Base-by-base conservation (phyloP, 2,797 vertebrate species). In the Thalassophryne amazonica region DNA sequence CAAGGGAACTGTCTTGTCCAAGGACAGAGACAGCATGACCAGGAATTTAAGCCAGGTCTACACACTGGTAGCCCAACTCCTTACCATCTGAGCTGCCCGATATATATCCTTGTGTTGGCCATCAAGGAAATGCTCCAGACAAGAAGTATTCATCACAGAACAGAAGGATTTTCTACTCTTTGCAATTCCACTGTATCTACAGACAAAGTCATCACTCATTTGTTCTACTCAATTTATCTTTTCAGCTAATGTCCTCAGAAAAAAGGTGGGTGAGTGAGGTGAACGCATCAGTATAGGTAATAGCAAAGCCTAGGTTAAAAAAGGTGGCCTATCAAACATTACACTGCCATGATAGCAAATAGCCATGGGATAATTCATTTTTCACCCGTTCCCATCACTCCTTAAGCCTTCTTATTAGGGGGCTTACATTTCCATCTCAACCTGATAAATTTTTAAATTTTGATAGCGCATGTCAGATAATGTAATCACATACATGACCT, bases 371-470 rank as follows among this genome's bases (percentile, higher is more conserved):
- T 89, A 86, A 90, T 88, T 86, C 74, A 80, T 69, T 72, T 78
- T 72, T 69, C 69, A 76, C 63, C 77, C 64, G 67, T 66, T 83
- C 65, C 68, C 80, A 76, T 83, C 54, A 32, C 60, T 54, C 43
- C 52, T 69, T 88, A 89, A 91, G 86, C 83, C 84, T 74, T 56
- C 72, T 82, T 87, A 89, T 88, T 89, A 89, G 68, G 55, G 73
- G 71, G 83, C 82, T 90, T 89, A 90, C 67, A 78, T 82, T 77
- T 86, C 71, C 79, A 88, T 83, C 81, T 80, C 71, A 58, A 60
- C 49, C 72, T 79, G 81, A 88, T 79, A 78, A 85, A 72, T 60
- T 67, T 60, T 73, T 60, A 60, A 57, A 78, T 69, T 81, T 61
- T 55, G 73, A 82, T 72, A 79, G 58, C 20, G 49, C 49, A 50